Evolutionary conservation across 2,888 invertebrate genomes (phyloP).

Genomic region (Tubiluchus corallicola): DNA sequence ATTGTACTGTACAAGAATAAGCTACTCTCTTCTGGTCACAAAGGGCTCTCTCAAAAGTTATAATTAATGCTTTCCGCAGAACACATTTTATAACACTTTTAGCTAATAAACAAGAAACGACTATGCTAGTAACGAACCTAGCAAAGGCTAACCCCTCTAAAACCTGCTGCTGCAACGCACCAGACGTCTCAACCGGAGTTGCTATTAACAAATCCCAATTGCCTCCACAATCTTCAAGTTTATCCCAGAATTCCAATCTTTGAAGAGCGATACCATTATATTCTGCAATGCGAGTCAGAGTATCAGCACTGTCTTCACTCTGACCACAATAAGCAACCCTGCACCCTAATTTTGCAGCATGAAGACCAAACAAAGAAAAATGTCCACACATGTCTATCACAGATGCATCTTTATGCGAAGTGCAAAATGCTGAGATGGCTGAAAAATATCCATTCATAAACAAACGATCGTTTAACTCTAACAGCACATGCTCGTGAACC

Average conservation of each 20-base stretch:
- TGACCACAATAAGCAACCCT: not conserved
- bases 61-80: no score
- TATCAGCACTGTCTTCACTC: not conserved
- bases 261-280: not conserved
- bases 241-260: not conserved
- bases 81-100: no score
- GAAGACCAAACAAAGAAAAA: slow-evolving; percentile 3
- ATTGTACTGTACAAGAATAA: no score
- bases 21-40: no score
- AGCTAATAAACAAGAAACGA: no score
- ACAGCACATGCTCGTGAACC: no score
- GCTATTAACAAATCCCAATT: not conserved
- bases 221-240: not conserved
- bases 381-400: not conserved
- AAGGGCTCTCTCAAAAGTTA: no score
- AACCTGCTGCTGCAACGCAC: not conserved
- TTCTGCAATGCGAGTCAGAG: not conserved
- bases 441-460: no score
- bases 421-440: no score
- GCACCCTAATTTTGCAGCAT: not conserved
- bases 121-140: not conserved
- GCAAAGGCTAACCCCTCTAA: not conserved
- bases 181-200: not conserved
- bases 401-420: no score
- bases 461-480: no score